These are phyloP conservation scores for Trichopria drosophilae DNA, from an alignment of 2,888 invertebrate species.

Conservation along the genomic window DNA sequence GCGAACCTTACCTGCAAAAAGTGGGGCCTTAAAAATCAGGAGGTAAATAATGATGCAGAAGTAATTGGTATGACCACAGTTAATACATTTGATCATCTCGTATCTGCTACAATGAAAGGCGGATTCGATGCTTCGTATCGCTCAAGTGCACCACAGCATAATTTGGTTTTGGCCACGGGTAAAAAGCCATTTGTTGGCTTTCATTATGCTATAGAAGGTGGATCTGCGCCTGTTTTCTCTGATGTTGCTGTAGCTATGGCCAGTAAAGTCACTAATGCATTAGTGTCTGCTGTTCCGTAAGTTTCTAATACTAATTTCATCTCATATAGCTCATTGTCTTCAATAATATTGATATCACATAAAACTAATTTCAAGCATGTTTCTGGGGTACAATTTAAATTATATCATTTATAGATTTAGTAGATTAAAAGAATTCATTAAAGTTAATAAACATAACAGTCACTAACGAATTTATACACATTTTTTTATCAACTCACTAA, in stretches of 20 bases:
- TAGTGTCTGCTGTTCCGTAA: constrained; percentile 67
- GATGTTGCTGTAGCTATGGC: constrained; percentile 94
- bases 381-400: too few relatives aligned
- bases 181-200: constrained; percentile 84
- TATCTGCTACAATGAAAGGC: constrained; percentile 76
- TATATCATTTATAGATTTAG: too few relatives aligned
- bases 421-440: too few relatives aligned
- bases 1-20: constrained; percentile 77
- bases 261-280: constrained; percentile 78
- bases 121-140: constrained; percentile 73
- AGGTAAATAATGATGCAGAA: constrained; percentile 74
- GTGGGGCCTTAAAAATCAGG: constrained; percentile 82
- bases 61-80: constrained; percentile 73
- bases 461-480: too few relatives aligned
- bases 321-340: background rate
- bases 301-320: constrained; percentile 52
- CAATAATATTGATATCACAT: too few relatives aligned
- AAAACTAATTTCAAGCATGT: too few relatives aligned
- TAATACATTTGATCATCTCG: constrained; percentile 84
- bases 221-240: constrained; percentile 76
- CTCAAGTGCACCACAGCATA: constrained; percentile 75
- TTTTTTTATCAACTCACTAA: too few relatives aligned
- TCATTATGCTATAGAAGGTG: constrained; percentile 88
- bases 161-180: constrained; percentile 77
- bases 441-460: too few relatives aligned